Percentiles rank a stretch among this genome's conserved stretches.
These are phyloP conservation scores for Colistium nudipinnis DNA, from an alignment of 2,113 vertebrate genomes.

Conservation along the genomic window DNA sequence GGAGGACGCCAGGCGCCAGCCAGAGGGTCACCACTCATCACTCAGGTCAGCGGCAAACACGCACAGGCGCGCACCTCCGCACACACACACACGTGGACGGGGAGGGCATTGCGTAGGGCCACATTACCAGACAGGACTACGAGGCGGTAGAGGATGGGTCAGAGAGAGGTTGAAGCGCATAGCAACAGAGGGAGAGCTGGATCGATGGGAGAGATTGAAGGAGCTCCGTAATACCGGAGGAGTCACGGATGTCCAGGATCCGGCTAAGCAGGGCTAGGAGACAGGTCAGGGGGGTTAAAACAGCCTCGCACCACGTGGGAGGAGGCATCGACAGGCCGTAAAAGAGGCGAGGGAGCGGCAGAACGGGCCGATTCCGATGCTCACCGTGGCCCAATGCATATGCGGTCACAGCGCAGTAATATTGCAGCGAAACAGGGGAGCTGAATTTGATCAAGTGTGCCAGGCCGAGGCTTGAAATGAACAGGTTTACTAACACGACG, in stretches of 20 bases:
- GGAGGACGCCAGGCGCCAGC: conserved; percentile 81
- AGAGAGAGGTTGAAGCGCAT: conserved; percentile 76
- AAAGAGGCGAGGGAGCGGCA: conserved; percentile 48
- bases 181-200: conserved; percentile 67
- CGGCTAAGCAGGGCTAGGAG: conserved; percentile 70
- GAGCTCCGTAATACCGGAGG: conserved; percentile 72
- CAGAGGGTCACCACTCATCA: conserved; percentile 82
- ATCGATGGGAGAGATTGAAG: conserved; percentile 78
- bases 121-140: conserved; percentile 74
- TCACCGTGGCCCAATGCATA: conserved; percentile 20
- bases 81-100: conserved; percentile 37
- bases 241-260: conserved; percentile 71
- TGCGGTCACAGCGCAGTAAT: neutral
- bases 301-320: conserved; percentile 62
- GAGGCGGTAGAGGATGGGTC: conserved; percentile 75
- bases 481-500: conserved; percentile 21
- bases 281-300: conserved; percentile 73
- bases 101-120: conserved; percentile 59
- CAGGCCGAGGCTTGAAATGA: conserved; percentile 14
- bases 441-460: conserved; percentile 2
- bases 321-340: conserved; percentile 59
- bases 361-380: conserved; percentile 55
- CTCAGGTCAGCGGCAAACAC: conserved; percentile 74
- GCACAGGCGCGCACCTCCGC: conserved; percentile 29
- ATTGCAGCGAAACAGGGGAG: neutral